Evolutionary conservation across 2,888 invertebrate genomes (phyloP).

Genomic region (Phrixothrix hirtus): DNA sequence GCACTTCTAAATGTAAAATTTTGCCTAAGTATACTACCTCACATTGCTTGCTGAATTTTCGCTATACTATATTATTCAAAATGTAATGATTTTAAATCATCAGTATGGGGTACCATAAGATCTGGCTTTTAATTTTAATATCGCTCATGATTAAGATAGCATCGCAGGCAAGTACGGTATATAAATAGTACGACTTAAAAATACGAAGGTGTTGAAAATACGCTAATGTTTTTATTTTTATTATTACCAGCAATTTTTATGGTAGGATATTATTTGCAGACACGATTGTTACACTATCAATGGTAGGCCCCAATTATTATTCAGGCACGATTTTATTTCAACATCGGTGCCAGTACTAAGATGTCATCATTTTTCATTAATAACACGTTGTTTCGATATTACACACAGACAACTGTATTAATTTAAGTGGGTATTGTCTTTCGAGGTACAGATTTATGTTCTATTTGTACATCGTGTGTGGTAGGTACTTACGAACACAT

Average conservation of each 20-base stretch:
- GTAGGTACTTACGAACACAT: conserved; percentile 34
- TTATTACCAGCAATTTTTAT: too few species aligned
- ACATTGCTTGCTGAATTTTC: too few species aligned
- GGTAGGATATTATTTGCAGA: too few species aligned
- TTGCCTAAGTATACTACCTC: too few species aligned
- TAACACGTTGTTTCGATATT: conserved; percentile 39
- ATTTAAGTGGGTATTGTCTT: conserved; percentile 39
- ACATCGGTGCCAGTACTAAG: conserved; percentile 39
- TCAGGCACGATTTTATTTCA: conserved; percentile 44
- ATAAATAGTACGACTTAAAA: too few species aligned
- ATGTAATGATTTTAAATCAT: too few species aligned
- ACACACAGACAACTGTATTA: conserved; percentile 42
- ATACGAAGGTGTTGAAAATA: conserved; percentile 1
- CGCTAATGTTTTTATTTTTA: background rate
- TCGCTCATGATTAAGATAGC: too few species aligned
- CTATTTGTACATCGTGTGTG: conserved; percentile 40
- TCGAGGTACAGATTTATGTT: conserved; percentile 40
- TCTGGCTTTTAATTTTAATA: too few species aligned
- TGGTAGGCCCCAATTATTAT: conserved; percentile 38
- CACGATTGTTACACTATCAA: conserved; percentile 18
- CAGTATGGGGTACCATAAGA: too few species aligned
- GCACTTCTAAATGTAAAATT: too few species aligned
- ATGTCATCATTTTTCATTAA: conserved; percentile 43
- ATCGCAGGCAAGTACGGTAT: too few species aligned
- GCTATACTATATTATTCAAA: too few species aligned